Evolutionary conservation across 1,140 invertebrate genomes (phyloP), one percentile per base, ranked within the genome.

Genomic region (Matsumurasca onukii): DNA sequence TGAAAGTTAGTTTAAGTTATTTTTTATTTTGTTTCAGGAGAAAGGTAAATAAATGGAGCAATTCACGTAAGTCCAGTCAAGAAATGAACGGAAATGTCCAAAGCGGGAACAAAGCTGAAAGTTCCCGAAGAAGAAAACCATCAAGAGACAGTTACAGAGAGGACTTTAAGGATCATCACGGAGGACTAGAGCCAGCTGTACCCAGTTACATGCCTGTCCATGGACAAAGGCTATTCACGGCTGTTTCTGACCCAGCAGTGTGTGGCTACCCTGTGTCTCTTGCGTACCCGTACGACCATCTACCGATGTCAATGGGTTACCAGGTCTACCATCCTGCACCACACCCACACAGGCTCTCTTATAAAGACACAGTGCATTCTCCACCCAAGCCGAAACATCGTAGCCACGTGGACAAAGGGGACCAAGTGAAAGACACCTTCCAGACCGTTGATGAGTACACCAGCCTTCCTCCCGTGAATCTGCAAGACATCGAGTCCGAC

Each of bases 211-310:
- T 59, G 29, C 55, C 55, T 25, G n/a, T 65, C n/a, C 67, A 48
- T 57, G 78, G 78, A 17, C 81, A 82, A 55, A 74, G 81, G 24
- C 72, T 85, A 9, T 82, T 83, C 69, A 77, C 83, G 17, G 77
- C 82, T 1, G 79, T 81, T 70, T 81, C 82, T 0, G 82, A 83
- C 69, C 80, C 82, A 2, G 79, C 81, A 51, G 79, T 82, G 17
- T 81, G 80, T 51, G 81, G 80, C 65, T 85, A 85, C 71, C 80
- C 82, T 12, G 74, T 83, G 57, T 78, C 81, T 2, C 25, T 69
- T 17, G 61, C 70, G 34, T 82, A 81, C 27, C 66, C 81, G 0
- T 59, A 59, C 30, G 83, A 85, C 69, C 82, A 84, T 0, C 78
- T 85, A 72, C 84, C 83, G 9, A 73, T 85, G 59, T 82, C 83